phyloP scores from a whole-genome alignment of 2,797 vertebrate species.

The Mormyrops boulengeri region DNA sequence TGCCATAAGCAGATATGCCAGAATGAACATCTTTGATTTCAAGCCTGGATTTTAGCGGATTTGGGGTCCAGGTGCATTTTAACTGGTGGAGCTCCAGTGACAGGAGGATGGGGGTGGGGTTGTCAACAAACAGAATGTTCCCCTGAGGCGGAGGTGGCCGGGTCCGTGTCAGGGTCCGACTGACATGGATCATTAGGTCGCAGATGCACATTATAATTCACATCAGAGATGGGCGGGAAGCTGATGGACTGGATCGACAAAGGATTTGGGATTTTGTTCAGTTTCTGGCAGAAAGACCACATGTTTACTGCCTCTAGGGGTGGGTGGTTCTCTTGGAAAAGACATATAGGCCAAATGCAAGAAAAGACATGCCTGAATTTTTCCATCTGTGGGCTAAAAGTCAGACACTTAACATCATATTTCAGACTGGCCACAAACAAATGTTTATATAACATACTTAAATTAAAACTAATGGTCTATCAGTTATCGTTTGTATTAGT shows the following conservation, averaged over 20 bases:
- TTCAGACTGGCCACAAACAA: background rate
- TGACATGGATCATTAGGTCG: conserved; percentile 26
- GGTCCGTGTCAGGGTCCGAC: conserved; percentile 14
- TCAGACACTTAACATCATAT: background rate
- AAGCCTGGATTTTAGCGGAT: conserved; percentile 48
- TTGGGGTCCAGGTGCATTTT: conserved; percentile 60
- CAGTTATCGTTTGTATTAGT: background rate
- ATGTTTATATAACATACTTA: background rate
- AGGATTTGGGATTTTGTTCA: background rate
- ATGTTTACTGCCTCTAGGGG: background rate
- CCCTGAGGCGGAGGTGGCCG: conserved; percentile 31
- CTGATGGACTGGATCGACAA: background rate
- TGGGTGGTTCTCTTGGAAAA: background rate
- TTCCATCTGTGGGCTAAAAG: background rate
- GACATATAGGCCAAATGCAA: background rate
- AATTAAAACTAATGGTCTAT: background rate
- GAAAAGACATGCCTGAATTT: background rate
- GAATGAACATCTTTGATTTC: background rate
- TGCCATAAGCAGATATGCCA: background rate
- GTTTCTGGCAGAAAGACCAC: background rate
- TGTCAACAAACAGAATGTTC: conserved; percentile 54
- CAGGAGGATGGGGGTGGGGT: conserved; percentile 48
- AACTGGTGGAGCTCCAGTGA: conserved; percentile 49
- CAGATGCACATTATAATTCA: conserved; percentile 19
- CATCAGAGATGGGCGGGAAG: background rate